Evolutionary conservation across 2,888 invertebrate species (phyloP).

Genomic region (Tachystola acroxantha): DNA sequence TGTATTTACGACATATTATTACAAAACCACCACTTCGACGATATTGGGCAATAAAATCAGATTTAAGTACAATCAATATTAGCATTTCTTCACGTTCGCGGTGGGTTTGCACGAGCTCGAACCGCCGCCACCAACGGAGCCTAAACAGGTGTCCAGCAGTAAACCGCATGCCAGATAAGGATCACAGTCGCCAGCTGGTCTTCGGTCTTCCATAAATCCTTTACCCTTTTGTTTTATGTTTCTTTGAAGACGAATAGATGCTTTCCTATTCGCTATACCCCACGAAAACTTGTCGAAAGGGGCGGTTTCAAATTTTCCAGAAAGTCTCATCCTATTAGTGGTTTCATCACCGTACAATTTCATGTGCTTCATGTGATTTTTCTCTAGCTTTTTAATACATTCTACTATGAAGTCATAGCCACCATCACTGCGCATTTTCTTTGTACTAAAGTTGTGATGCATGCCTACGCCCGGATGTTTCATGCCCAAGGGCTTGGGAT

Average conservation of each 20-base stretch:
- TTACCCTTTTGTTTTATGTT: conserved; percentile 91
- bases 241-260: conserved; percentile 94
- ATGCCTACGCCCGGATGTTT: conserved; percentile 93
- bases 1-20: no score
- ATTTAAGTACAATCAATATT: background rate
- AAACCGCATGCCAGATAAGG: conserved; percentile 82
- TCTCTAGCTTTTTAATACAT: conserved; percentile 93
- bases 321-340: conserved; percentile 95
- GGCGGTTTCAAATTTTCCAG: conserved; percentile 96
- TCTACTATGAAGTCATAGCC: conserved; percentile 87
- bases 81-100: background rate
- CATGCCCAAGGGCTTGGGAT: conserved; percentile 86
- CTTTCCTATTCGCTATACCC: conserved; percentile 94
- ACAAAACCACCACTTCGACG: no score
- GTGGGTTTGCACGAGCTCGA: conserved; percentile 3
- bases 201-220: conserved; percentile 96
- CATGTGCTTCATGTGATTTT: conserved; percentile 94
- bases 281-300: conserved; percentile 94
- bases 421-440: conserved; percentile 88
- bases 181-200: conserved; percentile 94
- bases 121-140: conserved; percentile 18
- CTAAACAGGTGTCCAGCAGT: conserved; percentile 64
- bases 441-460: conserved; percentile 94
- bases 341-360: conserved; percentile 91
- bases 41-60: no score